Conservation (phyloP, 2,888 invertebrate species). For the Caprella mutica region DNA sequence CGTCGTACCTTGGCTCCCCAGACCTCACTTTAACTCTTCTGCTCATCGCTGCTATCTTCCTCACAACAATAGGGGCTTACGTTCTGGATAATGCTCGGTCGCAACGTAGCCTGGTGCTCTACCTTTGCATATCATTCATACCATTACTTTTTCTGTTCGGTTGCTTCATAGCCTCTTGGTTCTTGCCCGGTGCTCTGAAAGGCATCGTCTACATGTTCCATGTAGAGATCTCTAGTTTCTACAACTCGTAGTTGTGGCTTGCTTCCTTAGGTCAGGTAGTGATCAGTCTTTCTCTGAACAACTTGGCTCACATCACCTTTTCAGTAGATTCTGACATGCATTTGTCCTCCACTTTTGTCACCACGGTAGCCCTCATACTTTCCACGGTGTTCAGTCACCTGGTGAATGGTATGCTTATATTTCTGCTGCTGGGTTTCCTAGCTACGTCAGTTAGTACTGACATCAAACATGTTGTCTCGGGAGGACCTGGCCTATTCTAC, state of each 20-base stretch:
- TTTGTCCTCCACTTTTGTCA: not conserved
- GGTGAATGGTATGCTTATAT: conserved; percentile 3
- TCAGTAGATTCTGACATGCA: not conserved
- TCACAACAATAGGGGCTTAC: not conserved
- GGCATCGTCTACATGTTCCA: not conserved
- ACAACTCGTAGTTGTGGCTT: not conserved
- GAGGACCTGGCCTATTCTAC: not conserved
- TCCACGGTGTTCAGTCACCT: not conserved
- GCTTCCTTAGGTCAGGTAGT: not conserved
- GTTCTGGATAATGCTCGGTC: not conserved
- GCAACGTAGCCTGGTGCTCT: not conserved
- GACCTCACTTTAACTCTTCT: not conserved
- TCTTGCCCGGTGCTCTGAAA: not conserved
- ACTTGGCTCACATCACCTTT: not conserved
- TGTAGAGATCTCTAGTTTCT: not conserved
- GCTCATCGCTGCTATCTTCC: not conserved
- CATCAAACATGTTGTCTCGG: not conserved
- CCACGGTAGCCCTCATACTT: not conserved
- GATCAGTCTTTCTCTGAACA: conserved; percentile 1
- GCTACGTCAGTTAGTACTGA: not conserved
- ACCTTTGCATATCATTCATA: not conserved
- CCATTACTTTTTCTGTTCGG: not conserved
- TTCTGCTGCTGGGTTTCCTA: conserved; percentile 1
- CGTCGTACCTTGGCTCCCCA: not conserved
- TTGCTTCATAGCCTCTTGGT: not conserved